These are phyloP conservation scores for Tipula lateralis DNA, from an alignment of 2,888 invertebrate genomes.

Conservation along the genomic window DNA sequence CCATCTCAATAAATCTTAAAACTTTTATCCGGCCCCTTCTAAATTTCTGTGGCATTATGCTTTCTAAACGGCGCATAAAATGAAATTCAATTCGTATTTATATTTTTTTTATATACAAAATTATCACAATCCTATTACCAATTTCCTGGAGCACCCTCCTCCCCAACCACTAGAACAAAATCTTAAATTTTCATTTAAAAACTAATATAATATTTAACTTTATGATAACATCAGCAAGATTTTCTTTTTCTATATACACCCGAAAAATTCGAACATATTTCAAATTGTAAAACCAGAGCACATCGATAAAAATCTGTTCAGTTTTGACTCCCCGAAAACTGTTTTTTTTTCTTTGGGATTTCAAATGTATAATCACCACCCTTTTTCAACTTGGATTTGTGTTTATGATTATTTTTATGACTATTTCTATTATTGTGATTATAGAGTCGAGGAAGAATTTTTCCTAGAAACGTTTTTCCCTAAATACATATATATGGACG, in stretches of 20 bases:
- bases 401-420: conserved; percentile 1
- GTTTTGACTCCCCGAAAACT: not conserved
- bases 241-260: not conserved
- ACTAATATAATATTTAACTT: conserved; percentile 7
- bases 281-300: not conserved
- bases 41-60: not conserved
- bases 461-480: not conserved
- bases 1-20: not conserved
- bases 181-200: not conserved
- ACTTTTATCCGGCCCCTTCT: not conserved
- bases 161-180: not conserved
- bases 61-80: not conserved
- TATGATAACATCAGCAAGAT: not conserved
- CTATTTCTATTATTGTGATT: conserved; percentile 11
- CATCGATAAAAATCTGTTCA: not conserved
- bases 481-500: not conserved
- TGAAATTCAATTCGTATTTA: not conserved
- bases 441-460: not conserved
- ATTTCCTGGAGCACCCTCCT: conserved; percentile 28
- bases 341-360: not conserved
- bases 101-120: conserved; percentile 31
- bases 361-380: not conserved
- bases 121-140: conserved; percentile 31
- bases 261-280: not conserved
- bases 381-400: not conserved